These are phyloP conservation scores for Poecilobothrus nobilitatus DNA, from an alignment of 2,888 invertebrate genomes.

Conservation along the genomic window DNA sequence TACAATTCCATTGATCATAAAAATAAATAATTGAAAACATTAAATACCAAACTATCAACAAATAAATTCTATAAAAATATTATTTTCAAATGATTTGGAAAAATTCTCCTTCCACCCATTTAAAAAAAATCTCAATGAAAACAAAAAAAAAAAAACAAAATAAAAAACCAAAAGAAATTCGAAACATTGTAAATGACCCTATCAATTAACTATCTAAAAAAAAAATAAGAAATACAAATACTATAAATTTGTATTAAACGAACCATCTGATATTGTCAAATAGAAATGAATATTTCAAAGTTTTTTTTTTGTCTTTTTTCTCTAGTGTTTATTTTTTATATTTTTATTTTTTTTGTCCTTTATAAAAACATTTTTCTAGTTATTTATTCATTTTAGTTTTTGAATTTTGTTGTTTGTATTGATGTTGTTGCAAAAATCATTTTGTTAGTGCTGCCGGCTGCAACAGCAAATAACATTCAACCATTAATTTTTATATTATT, in stretches of 20 bases:
- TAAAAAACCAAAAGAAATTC: no score
- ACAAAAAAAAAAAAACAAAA: no score
- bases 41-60: no score
- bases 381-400: neutral
- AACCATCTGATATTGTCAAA: conserved; percentile 1
- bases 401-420: neutral
- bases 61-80: no score
- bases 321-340: neutral
- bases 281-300: neutral
- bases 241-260: neutral
- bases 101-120: no score
- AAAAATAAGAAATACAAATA: neutral
- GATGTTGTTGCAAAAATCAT: neutral
- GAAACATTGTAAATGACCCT: neutral
- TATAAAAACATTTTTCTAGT: no score
- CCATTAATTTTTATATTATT: neutral
- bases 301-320: neutral
- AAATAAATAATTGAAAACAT: no score
- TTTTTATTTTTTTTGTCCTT: neutral
- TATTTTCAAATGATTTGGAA: no score
- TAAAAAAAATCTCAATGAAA: neutral
- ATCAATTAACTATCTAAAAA: neutral
- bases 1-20: no score
- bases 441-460: neutral
- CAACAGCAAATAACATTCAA: neutral